Conservation (phyloP, 2,888 invertebrate species). For the Pterostichus madidus region DNA sequence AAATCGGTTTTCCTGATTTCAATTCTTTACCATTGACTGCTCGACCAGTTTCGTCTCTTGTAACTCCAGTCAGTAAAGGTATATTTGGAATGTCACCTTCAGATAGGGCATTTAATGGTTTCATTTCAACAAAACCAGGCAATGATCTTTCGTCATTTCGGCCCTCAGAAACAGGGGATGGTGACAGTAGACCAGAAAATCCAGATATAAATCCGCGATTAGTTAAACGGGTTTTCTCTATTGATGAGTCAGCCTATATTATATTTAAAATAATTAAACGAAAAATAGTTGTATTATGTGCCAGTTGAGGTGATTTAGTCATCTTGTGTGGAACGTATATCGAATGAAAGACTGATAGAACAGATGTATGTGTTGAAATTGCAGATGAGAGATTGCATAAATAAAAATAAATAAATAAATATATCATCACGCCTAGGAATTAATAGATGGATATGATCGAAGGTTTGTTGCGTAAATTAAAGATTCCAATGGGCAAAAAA, state of each 20-base stretch:
- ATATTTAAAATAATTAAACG: not conserved
- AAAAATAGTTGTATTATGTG: too few species aligned
- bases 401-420: too few species aligned
- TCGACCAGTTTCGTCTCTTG: constrained; percentile 85
- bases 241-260: constrained; percentile 81
- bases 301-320: too few species aligned
- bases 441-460: too few species aligned
- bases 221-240: constrained; percentile 80
- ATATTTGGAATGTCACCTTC: constrained; percentile 79
- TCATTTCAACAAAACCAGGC: constrained; percentile 83
- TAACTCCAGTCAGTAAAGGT: constrained; percentile 86
- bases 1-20: too few species aligned
- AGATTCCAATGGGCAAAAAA: too few species aligned
- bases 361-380: too few species aligned
- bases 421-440: too few species aligned
- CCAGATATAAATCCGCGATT: constrained; percentile 82
- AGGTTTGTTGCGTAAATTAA: too few species aligned
- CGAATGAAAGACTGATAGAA: too few species aligned
- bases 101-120: constrained; percentile 82
- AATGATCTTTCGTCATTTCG: constrained; percentile 83
- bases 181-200: constrained; percentile 81
- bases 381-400: too few species aligned
- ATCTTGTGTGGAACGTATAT: too few species aligned
- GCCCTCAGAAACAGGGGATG: constrained; percentile 85
- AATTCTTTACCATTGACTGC: constrained; percentile 79